Percentiles rank a stretch among this genome's conserved stretches.
These are phyloP conservation scores for Micronycteris hirsuta DNA, from an alignment of 2,113 vertebrate species.

Conservation along the genomic window DNA sequence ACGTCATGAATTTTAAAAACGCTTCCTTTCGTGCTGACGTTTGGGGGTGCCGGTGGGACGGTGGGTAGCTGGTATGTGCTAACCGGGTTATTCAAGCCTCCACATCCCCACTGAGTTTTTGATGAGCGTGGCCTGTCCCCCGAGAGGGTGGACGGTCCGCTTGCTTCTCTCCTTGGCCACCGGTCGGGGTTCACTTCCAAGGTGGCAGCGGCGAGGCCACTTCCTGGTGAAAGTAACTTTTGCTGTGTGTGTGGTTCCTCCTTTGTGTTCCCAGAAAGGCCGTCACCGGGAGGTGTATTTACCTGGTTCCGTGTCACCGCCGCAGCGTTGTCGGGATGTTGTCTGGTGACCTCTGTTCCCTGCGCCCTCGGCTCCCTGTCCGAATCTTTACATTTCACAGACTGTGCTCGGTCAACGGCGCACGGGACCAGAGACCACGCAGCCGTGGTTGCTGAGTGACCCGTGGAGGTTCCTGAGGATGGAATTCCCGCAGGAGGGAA, in stretches of 20 bases:
- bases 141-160: background rate
- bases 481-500: rapidly evolving
- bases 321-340: rapidly evolving
- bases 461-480: rapidly evolving
- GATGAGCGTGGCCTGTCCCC: rapidly evolving
- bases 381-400: background rate
- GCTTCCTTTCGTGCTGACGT: background rate
- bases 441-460: background rate
- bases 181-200: rapidly evolving
- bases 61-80: rapidly evolving
- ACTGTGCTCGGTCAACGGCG: background rate
- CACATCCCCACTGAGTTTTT: rapidly evolving
- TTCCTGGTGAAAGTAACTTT: no score
- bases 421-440: rapidly evolving
- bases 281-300: rapidly evolving
- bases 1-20: background rate
- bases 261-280: rapidly evolving
- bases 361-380: rapidly evolving
- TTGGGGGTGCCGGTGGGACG: rapidly evolving
- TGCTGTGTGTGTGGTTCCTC: rapidly evolving
- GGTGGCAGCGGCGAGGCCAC: rapidly evolving
- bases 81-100: background rate
- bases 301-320: rapidly evolving
- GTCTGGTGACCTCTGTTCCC: rapidly evolving
- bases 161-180: background rate